These are phyloP conservation scores for Palloptera scutellata DNA, from an alignment of 2,888 invertebrate genomes.

Conservation along the genomic window DNA sequence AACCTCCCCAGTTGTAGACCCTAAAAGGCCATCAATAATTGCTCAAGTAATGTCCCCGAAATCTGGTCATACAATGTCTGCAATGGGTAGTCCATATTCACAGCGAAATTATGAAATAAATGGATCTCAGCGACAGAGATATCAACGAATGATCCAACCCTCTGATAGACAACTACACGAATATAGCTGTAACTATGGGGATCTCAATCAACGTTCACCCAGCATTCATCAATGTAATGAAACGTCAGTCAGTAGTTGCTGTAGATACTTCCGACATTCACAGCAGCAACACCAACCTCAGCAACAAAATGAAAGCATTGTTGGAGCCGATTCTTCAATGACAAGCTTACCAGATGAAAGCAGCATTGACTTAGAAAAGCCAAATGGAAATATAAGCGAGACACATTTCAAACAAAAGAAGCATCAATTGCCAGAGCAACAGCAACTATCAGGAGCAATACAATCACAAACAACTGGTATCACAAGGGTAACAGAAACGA, in stretches of 20 bases:
- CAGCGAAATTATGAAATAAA: conserved; percentile 40
- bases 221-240: conserved; percentile 16
- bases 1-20: conserved; percentile 34
- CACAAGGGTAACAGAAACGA: not conserved
- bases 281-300: conserved; percentile 24
- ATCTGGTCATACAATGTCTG: conserved; percentile 42
- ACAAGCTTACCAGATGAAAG: conserved; percentile 49
- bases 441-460: conserved; percentile 40
- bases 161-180: not conserved
- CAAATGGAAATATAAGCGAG: not conserved
- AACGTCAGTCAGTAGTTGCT: not conserved
- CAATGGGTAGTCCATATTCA: conserved; percentile 43
- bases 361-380: conserved; percentile 19
- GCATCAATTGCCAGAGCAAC: not conserved
- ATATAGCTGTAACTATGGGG: too few species aligned
- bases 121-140: conserved; percentile 29
- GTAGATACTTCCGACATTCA: not conserved
- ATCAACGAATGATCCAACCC: not conserved
- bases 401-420: not conserved
- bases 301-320: not conserved
- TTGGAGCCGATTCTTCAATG: conserved; percentile 54
- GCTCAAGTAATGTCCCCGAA: conserved; percentile 44
- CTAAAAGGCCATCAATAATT: conserved; percentile 37
- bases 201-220: conserved; percentile 2
- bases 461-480: not conserved